Conservation (phyloP, 2,797 vertebrate genomes). For the Girardinus metallicus region DNA sequence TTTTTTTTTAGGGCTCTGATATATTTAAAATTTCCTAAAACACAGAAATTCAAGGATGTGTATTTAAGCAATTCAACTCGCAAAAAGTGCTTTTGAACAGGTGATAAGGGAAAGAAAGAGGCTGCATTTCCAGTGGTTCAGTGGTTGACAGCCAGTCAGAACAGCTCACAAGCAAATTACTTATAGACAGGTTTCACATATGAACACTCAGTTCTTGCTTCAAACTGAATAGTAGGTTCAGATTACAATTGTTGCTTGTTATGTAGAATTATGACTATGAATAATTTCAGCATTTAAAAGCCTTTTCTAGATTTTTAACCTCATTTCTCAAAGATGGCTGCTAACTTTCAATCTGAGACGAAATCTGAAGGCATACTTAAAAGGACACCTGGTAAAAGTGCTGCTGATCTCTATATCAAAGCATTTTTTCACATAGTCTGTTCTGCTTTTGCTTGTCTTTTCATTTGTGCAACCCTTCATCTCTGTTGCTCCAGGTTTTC, state of each 20-base stretch:
- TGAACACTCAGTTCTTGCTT: neutral
- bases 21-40: neutral
- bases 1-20: neutral
- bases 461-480: neutral
- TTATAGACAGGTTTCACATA: neutral
- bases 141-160: neutral
- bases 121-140: neutral
- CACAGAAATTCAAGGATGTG: neutral
- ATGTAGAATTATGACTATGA: neutral
- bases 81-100: neutral
- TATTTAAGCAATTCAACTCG: neutral
- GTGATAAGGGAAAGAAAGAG: neutral
- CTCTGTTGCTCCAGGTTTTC: neutral
- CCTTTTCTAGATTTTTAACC: neutral
- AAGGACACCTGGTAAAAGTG: neutral
- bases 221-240: neutral
- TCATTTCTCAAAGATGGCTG: neutral
- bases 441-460: neutral
- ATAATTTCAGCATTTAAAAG: neutral
- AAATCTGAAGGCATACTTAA: neutral
- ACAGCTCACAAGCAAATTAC: neutral
- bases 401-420: neutral
- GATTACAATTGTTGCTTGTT: neutral
- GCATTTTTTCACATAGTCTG: neutral
- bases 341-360: neutral